These are phyloP conservation scores for Saccostrea echinata DNA, from an alignment of 1,140 invertebrate genomes.

Conservation along the genomic window DNA sequence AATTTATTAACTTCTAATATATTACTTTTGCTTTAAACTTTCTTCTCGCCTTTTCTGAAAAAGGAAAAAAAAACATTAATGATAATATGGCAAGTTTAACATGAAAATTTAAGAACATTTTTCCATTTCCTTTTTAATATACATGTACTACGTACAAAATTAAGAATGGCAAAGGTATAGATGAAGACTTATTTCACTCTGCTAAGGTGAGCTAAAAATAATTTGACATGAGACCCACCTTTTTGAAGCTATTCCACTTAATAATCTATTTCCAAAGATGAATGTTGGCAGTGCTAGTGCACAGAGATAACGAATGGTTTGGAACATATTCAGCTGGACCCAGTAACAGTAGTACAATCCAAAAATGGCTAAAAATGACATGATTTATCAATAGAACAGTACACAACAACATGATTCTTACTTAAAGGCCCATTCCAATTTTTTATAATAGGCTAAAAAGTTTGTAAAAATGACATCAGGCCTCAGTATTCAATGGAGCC, in stretches of 20 bases:
- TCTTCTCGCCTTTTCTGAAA: constrained; percentile 57
- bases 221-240: constrained; percentile 65
- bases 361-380: constrained; percentile 87
- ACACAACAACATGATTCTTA: too few relatives aligned
- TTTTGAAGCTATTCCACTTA: constrained; percentile 86
- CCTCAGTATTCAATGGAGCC: too few relatives aligned
- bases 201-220: constrained; percentile 13
- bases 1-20: constrained; percentile 16
- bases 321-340: constrained; percentile 96
- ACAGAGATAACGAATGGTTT: constrained; percentile 93
- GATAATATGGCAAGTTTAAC: neutral
- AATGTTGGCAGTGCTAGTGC: constrained; percentile 92
- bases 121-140: too few relatives aligned
- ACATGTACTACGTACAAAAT: too few relatives aligned
- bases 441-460: too few relatives aligned
- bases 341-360: constrained; percentile 94
- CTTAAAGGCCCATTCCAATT: too few relatives aligned
- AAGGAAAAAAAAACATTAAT: constrained; percentile 16
- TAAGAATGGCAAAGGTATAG: too few relatives aligned
- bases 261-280: constrained; percentile 93
- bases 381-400: neutral
- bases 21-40: constrained; percentile 14
- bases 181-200: too few relatives aligned
- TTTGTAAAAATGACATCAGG: too few relatives aligned
- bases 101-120: too few relatives aligned